Percentiles rank a stretch among this genome's conserved stretches.
Conservation (phyloP, 2,797 vertebrate species). For the Oryzias sinensis region DNA sequence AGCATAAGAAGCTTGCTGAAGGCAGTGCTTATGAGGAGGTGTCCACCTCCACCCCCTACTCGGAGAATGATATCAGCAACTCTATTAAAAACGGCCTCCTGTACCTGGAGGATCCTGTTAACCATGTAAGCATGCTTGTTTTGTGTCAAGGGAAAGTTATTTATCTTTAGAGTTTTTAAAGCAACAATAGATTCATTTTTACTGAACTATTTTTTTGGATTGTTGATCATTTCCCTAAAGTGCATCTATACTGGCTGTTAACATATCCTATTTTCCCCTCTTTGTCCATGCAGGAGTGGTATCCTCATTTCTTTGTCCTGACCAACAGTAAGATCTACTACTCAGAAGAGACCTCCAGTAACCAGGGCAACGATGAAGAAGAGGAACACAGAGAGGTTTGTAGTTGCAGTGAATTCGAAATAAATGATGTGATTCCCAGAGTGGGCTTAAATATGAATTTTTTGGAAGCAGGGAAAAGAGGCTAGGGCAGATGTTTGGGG, state of each 20-base stretch:
- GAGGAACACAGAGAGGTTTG: constrained; percentile 95
- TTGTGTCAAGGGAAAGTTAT: background rate
- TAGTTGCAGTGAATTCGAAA: constrained; percentile 30
- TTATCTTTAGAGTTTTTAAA: background rate
- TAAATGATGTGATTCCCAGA: background rate
- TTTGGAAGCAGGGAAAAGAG: background rate
- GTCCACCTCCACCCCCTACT: constrained; percentile 89
- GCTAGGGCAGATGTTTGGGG: background rate
- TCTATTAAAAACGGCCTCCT: constrained; percentile 98
- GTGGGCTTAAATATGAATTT: too few species aligned
- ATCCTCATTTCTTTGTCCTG: constrained; percentile 97
- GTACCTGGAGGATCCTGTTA: constrained; percentile 96
- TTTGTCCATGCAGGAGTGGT: constrained; percentile 86
- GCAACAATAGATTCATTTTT: background rate
- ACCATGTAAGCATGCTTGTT: constrained; percentile 80
- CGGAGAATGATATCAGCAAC: constrained; percentile 98
- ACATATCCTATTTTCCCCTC: constrained; percentile 15
- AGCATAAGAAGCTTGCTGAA: constrained; percentile 99
- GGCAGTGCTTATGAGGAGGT: constrained; percentile 97
- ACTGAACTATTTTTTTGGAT: background rate
- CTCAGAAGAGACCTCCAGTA: constrained; percentile 91
- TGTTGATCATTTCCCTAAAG: too few species aligned
- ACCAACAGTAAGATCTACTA: constrained; percentile 98
- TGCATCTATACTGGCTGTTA: background rate
- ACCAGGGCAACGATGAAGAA: constrained; percentile 94